Base-by-base conservation (phyloP, 2,797 vertebrate genomes). In the Zenarchopterus dispar region DNA sequence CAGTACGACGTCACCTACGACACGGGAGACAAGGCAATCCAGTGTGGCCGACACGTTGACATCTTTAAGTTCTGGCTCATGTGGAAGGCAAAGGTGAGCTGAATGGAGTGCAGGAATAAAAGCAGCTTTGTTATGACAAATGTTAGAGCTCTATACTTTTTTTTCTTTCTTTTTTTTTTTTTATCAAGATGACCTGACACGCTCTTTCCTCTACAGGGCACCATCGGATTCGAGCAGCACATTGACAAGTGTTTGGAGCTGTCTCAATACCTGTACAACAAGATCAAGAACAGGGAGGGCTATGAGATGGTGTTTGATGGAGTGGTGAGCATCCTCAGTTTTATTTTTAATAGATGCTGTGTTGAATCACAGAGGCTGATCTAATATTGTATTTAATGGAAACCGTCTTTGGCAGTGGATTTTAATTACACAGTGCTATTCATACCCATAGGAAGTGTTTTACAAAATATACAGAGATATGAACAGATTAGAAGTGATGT, bases 61-160 rank as follows among this genome's bases (percentile, higher is more conserved):
- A 99, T 99, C 89, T 99, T 99, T 84, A 99, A 99, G 90, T 98
- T 99, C 93, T 99, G 98, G 98, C 93, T 99, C 88, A 99, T 99
- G 98, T 99, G 98, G 98, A 99, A 99, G 85, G 97, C 97, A 54
- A 89, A 92, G 78, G 86, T 89, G 63, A 82, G 63, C 33, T 1
- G 0, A 0, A 18, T 1, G 46, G 13, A 56, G n/a, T 19, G 11
- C 2, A 41, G 11, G 3, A 56, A 21, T 1, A 39, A 11, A 7
- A 0, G 33, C 23, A 16, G 6, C 1, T 19, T 1, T 19, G 28
- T 28, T 3, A 1, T 28, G 28, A 28, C 28, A 7, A 4, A 36
- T 16, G 13, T 15, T 17, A 3, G 51, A 13, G 21, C 15, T 39
- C 2, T 19, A 5, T 16, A 4, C 36, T 23, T 47, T 48, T 47